Conservation (phyloP, 2,113 vertebrate species). For the Rhinoderma darwinii region DNA sequence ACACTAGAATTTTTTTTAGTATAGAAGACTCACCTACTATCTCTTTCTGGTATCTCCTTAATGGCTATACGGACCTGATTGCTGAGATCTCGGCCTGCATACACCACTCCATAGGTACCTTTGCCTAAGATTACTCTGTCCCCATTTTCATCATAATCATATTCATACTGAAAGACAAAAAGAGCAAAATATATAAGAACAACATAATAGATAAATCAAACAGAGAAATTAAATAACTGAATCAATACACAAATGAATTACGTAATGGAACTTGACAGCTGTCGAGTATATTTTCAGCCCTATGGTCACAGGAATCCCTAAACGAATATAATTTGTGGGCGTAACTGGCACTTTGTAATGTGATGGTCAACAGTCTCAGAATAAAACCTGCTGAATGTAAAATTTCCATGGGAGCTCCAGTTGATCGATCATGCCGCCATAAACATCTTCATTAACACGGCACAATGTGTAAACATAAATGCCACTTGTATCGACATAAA, state of each 20-base stretch:
- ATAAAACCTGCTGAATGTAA: too few species aligned
- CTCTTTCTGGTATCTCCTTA: slow-evolving; percentile 82
- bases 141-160: slow-evolving; percentile 78
- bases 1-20: not conserved
- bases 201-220: not conserved
- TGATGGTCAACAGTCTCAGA: too few species aligned
- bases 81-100: slow-evolving; percentile 80
- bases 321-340: too few species aligned
- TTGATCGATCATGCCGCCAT: too few species aligned
- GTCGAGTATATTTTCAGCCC: too few species aligned
- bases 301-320: too few species aligned
- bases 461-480: too few species aligned
- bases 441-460: too few species aligned
- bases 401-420: too few species aligned
- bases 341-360: too few species aligned
- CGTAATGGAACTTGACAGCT: too few species aligned
- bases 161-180: slow-evolving; percentile 76
- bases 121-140: slow-evolving; percentile 76
- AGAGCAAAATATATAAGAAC: not conserved
- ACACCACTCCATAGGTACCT: slow-evolving; percentile 80
- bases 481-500: too few species aligned
- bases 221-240: not conserved
- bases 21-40: slow-evolving; percentile 73
- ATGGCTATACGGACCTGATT: slow-evolving; percentile 83
- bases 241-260: not conserved